A percentile compares a stretch with the other conserved stretches of the same genome.
These are phyloP conservation scores for Callospermophilus lateralis DNA, from an alignment of 2,113 vertebrate species.

Conservation along the genomic window DNA sequence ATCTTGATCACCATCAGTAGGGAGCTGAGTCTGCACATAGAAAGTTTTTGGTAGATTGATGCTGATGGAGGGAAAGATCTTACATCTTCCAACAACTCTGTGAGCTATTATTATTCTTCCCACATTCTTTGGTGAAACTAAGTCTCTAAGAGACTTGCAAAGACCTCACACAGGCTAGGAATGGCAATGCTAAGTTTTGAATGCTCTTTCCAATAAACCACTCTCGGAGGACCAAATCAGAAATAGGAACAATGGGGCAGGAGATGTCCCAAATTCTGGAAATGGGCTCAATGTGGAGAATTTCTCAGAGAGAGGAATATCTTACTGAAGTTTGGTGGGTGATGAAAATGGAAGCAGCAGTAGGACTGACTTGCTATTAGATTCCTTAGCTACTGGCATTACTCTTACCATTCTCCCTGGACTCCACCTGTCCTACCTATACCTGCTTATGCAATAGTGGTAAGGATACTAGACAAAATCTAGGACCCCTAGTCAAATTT, in stretches of 20 bases:
- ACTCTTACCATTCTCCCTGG: background rate
- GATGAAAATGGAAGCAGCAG: background rate
- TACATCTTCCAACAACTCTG: background rate
- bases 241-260: background rate
- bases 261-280: background rate
- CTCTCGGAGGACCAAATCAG: background rate
- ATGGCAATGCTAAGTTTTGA: background rate
- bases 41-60: background rate
- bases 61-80: background rate
- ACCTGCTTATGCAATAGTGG: background rate
- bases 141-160: background rate
- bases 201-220: background rate
- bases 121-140: background rate
- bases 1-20: background rate
- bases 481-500: background rate
- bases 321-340: background rate
- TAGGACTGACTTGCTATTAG: background rate
- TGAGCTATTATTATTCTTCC: background rate
- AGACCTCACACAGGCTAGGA: background rate
- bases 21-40: background rate
- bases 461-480: background rate
- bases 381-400: background rate
- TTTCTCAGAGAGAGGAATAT: background rate
- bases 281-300: background rate
- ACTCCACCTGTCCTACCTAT: background rate